Conservation (phyloP, 2,797 vertebrate genomes). For the Odontamblyopus lacepedii region DNA sequence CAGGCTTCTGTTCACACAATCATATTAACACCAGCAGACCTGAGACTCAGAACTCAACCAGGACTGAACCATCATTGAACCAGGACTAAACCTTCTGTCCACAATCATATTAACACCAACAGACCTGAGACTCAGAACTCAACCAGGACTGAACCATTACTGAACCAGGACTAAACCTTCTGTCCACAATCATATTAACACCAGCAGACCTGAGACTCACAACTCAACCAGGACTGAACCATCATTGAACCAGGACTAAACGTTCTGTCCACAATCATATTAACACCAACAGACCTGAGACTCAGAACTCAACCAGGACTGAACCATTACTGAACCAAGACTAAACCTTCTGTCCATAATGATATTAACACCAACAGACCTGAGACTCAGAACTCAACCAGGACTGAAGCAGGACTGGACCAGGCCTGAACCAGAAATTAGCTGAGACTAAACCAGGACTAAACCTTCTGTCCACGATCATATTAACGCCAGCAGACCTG, state of each 20-base stretch:
- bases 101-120: conserved; percentile 30
- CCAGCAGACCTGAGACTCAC: neutral
- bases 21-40: conserved; percentile 18
- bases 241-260: too few relatives aligned
- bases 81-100: conserved; percentile 7
- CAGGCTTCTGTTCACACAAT: conserved; percentile 31
- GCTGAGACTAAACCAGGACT: too few relatives aligned
- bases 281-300: conserved; percentile 2
- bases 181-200: conserved; percentile 35
- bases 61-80: too few relatives aligned
- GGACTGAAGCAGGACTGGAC: too few relatives aligned
- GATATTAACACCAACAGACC: conserved; percentile 17
- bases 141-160: too few relatives aligned
- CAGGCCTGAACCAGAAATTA: too few relatives aligned
- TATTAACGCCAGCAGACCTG: conserved; percentile 4
- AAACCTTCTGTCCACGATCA: conserved; percentile 32
- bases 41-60: too few relatives aligned
- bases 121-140: too few relatives aligned
- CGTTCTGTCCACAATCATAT: conserved; percentile 32
- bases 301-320: too few relatives aligned
- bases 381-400: too few relatives aligned
- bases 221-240: too few relatives aligned
- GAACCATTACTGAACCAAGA: too few relatives aligned
- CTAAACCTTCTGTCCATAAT: conserved; percentile 26
- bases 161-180: neutral